Percentiles rank a stretch among this genome's conserved stretches.
These are phyloP conservation scores for Rhincodon typus DNA, from an alignment of 2,797 vertebrate genomes.

Conservation along the genomic window DNA sequence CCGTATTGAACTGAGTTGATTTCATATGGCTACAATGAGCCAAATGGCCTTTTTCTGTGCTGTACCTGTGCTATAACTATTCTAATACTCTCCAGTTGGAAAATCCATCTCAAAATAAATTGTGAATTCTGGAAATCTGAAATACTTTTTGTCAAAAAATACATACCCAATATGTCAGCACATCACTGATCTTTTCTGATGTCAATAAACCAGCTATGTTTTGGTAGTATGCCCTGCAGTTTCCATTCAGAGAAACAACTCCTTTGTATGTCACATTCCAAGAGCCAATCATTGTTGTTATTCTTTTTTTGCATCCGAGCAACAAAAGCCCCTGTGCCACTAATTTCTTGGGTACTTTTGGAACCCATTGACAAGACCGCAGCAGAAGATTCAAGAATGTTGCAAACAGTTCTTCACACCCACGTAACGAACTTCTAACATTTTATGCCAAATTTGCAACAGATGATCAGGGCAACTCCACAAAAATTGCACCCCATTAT, in stretches of 20 bases:
- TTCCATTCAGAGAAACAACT: not conserved
- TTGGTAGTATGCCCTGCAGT: not conserved
- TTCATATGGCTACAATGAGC: no score
- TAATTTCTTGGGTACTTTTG: not conserved
- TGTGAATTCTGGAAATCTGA: not conserved
- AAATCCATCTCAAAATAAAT: not conserved
- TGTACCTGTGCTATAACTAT: not conserved
- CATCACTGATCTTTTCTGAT: not conserved
- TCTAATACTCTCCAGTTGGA: not conserved
- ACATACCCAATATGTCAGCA: not conserved
- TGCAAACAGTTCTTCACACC: not conserved
- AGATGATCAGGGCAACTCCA: not conserved
- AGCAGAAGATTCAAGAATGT: not conserved
- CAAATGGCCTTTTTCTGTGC: not conserved
- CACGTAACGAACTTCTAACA: not conserved
- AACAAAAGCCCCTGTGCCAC: not conserved
- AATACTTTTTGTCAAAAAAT: not conserved
- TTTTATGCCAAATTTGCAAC: not conserved
- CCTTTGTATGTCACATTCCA: not conserved
- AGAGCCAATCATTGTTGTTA: no score
- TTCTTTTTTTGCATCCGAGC: not conserved
- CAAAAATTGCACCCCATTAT: not conserved
- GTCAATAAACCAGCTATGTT: not conserved
- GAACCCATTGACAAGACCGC: not conserved
- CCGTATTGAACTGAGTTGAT: no score